These are phyloP conservation scores for Dromius quadrimaculatus DNA, from an alignment of 2,888 invertebrate species.

Conservation along the genomic window DNA sequence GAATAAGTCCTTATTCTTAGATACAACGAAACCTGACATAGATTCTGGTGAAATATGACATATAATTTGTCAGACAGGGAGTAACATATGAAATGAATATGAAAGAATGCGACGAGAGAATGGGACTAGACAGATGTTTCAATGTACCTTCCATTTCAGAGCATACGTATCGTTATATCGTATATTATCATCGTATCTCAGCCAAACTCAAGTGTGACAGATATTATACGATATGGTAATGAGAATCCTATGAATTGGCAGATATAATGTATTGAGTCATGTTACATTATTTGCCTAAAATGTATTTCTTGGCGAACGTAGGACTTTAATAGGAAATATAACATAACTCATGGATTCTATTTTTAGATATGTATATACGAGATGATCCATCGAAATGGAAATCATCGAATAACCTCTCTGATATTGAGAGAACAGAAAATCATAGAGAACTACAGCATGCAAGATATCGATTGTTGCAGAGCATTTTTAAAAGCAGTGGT, in stretches of 20 bases:
- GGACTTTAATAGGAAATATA: slow-evolving; percentile 38
- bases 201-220: slow-evolving; percentile 44
- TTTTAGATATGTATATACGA: too few relatives aligned
- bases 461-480: too few relatives aligned
- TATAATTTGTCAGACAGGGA: slow-evolving; percentile 34
- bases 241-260: slow-evolving; percentile 49
- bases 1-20: slow-evolving; percentile 16
- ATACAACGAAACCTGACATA: slow-evolving; percentile 29
- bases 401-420: too few relatives aligned
- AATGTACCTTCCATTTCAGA: slow-evolving; percentile 2
- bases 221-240: slow-evolving; percentile 52
- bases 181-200: slow-evolving; percentile 33
- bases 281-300: slow-evolving; percentile 45
- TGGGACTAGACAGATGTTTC: slow-evolving; percentile 23
- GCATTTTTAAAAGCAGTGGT: too few relatives aligned
- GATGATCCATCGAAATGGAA: too few relatives aligned
- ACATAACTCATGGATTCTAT: slow-evolving; percentile 5
- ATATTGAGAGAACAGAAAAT: too few relatives aligned
- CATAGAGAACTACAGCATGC: too few relatives aligned
- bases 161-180: slow-evolving; percentile 12
- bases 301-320: slow-evolving; percentile 25
- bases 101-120: slow-evolving; percentile 33
- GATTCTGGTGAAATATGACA: slow-evolving; percentile 40
- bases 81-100: slow-evolving; percentile 38
- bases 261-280: slow-evolving; percentile 45